Conservation (phyloP, 2,888 invertebrate genomes). For the Diaphora mendica region DNA sequence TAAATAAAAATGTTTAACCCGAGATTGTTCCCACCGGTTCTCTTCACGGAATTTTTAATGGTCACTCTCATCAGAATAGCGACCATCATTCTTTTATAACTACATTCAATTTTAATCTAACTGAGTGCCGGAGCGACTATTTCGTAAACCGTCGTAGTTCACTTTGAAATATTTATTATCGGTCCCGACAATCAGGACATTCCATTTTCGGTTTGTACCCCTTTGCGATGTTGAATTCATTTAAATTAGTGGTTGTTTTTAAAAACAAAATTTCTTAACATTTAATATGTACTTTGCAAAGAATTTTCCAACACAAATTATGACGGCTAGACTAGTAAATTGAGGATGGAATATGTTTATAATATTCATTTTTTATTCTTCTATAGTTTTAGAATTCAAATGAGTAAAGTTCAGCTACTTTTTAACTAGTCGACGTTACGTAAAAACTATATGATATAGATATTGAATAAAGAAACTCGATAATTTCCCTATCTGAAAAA, state of each 20-base stretch:
- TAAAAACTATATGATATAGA: not conserved
- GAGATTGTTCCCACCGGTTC: slow-evolving; percentile 31
- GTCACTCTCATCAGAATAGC: slow-evolving; percentile 41
- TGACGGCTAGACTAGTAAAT: slow-evolving; percentile 28
- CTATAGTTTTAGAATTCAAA: not conserved
- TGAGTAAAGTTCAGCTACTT: not conserved
- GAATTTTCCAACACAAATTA: slow-evolving; percentile 15
- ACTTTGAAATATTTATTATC: slow-evolving; percentile 52
- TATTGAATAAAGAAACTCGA: not conserved
- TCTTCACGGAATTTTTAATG: slow-evolving; percentile 37
- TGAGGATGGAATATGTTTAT: slow-evolving; percentile 18
- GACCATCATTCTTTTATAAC: slow-evolving; percentile 60
- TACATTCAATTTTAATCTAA: slow-evolving; percentile 78
- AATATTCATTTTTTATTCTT: slow-evolving; percentile 21
- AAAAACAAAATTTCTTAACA: slow-evolving; percentile 19
- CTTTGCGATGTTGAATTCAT: slow-evolving; percentile 25
- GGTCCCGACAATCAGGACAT: slow-evolving; percentile 50
- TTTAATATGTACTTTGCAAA: slow-evolving; percentile 28
- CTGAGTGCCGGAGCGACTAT: slow-evolving; percentile 70
- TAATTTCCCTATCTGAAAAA: not conserved
- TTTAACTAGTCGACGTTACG: not conserved
- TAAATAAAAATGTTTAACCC: slow-evolving; percentile 1
- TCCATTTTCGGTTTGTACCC: slow-evolving; percentile 44
- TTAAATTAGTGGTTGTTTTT: slow-evolving; percentile 23
- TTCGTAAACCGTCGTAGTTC: slow-evolving; percentile 56